These are phyloP conservation scores for Tamandua tetradactyla DNA, from an alignment of 2,797 vertebrate species.

Conservation along the genomic window DNA sequence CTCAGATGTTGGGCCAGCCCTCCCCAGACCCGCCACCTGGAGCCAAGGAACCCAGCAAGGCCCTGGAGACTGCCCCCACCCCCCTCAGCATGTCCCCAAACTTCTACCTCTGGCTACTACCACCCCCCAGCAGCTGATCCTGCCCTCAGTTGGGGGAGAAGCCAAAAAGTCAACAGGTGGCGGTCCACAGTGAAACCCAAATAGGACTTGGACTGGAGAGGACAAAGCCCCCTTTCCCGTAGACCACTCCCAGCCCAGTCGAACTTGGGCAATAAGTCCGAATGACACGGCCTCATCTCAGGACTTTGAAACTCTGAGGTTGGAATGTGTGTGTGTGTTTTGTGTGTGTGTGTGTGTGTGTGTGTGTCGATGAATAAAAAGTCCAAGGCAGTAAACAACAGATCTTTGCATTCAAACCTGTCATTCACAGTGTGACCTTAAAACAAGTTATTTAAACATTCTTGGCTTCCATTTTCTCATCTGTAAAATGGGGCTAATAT, in stretches of 20 bases:
- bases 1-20: constrained; percentile 61
- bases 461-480: constrained; percentile 41
- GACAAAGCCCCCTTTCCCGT: background rate
- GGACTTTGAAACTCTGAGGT: constrained; percentile 42
- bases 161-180: constrained; percentile 71
- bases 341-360: too few species aligned
- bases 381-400: background rate
- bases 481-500: constrained; percentile 9
- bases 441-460: constrained; percentile 26
- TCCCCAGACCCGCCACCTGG: constrained; percentile 73
- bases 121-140: constrained; percentile 60
- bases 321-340: background rate
- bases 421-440: background rate
- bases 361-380: background rate
- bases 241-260: background rate
- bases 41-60: constrained; percentile 67
- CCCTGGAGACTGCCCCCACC: constrained; percentile 44
- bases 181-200: constrained; percentile 31
- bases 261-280: constrained; percentile 4
- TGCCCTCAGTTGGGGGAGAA: constrained; percentile 37
- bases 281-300: constrained; percentile 30
- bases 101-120: background rate
- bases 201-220: background rate
- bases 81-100: background rate
- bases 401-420: constrained; percentile 17